phyloP scores from a whole-genome alignment of 2,888 invertebrate species.

The Amblyteles armatorius region DNA sequence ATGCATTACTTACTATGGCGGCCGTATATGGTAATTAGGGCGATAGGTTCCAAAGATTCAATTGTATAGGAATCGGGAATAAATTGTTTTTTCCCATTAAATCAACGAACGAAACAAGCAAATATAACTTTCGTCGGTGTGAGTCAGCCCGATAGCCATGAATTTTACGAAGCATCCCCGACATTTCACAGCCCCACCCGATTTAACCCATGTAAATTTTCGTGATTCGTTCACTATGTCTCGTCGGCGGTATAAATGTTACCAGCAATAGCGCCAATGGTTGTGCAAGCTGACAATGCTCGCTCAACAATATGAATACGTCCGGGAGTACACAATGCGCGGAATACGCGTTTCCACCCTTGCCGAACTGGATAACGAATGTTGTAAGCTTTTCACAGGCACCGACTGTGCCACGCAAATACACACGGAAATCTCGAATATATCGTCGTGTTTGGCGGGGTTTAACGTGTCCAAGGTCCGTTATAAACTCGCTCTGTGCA shows the following conservation, averaged over 20 bases:
- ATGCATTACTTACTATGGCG: not conserved
- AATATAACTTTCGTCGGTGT: conserved; percentile 31
- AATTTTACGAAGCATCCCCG: conserved; percentile 48
- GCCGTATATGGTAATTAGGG: not conserved
- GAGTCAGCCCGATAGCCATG: conserved; percentile 20
- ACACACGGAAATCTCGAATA: conserved; percentile 33
- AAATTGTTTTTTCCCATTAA: conserved; percentile 31
- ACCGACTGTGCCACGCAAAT: conserved; percentile 19
- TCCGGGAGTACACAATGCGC: conserved; percentile 25
- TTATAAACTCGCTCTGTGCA: not conserved
- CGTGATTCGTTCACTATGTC: conserved; percentile 28
- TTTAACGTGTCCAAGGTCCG: conserved; percentile 6
- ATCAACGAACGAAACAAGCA: conserved; percentile 15
- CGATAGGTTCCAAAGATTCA: not conserved
- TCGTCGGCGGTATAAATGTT: conserved; percentile 49
- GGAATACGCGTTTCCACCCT: conserved; percentile 52
- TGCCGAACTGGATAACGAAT: conserved; percentile 53
- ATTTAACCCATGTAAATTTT: conserved; percentile 61
- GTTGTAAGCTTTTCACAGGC: conserved; percentile 52
- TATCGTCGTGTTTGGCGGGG: not conserved
- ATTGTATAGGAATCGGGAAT: not conserved
- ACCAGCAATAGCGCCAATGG: conserved; percentile 22
- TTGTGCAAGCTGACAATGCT: conserved; percentile 46
- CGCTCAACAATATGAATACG: conserved; percentile 54
- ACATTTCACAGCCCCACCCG: conserved; percentile 25